These are phyloP conservation scores for sheep (Ovis aries) DNA, from an alignment of 2,113 vertebrate genomes.

Conservation along the genomic window DNA sequence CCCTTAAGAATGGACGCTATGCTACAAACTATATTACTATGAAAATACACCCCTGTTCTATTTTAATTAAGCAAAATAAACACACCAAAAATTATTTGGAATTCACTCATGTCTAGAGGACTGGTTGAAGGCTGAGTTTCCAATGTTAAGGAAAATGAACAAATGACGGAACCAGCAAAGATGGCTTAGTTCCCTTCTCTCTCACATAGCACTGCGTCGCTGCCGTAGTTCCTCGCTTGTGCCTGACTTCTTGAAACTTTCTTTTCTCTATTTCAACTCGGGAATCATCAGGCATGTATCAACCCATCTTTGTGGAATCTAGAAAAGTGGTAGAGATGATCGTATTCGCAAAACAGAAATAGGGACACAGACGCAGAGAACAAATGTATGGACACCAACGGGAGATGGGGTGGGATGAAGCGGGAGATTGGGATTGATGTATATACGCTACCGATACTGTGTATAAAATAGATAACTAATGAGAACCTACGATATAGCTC, in stretches of 20 bases:
- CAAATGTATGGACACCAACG: background rate
- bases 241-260: background rate
- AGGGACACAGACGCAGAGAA: background rate
- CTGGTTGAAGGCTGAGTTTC: background rate
- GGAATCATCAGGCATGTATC: background rate
- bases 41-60: background rate
- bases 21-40: background rate
- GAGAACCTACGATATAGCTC: background rate
- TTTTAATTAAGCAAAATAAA: background rate
- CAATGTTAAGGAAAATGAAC: background rate
- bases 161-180: background rate
- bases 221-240: background rate
- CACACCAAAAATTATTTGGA: background rate
- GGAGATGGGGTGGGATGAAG: background rate
- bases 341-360: background rate
- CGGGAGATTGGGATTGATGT: background rate
- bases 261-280: background rate
- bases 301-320: background rate
- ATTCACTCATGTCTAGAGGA: background rate
- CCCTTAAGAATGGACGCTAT: background rate
- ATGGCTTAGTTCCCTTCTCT: background rate
- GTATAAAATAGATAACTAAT: background rate
- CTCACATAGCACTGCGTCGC: background rate
- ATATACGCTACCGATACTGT: accelerated
- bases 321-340: background rate